Evolutionary conservation across 1,140 invertebrate genomes (phyloP).

Genomic region (Drosophila insularis): DNA sequence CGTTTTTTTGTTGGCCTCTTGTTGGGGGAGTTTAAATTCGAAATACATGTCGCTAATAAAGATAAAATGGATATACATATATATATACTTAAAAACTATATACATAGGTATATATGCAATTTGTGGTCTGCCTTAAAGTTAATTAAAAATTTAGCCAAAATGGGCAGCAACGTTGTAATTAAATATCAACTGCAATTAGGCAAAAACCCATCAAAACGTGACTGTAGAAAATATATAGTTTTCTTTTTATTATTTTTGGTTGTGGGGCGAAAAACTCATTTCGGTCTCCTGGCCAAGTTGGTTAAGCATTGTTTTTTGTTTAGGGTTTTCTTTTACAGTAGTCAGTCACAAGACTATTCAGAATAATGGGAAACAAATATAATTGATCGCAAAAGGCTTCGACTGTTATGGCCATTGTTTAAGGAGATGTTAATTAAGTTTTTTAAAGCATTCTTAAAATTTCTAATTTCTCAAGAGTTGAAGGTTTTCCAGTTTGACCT

Average conservation of each 20-base stretch:
- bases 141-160: conserved; percentile 51
- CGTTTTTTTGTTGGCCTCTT: conserved; percentile 43
- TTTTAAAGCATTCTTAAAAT: no score
- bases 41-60: conserved; percentile 68
- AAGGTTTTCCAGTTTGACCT: no score
- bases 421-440: no score
- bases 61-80: conserved; percentile 38
- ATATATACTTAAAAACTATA: neutral
- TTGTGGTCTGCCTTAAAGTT: conserved; percentile 37
- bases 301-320: no score
- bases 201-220: conserved; percentile 24
- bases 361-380: no score
- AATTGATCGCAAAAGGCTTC: no score
- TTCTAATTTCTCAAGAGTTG: no score
- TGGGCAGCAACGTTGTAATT: conserved; percentile 46
- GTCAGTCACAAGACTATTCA: no score
- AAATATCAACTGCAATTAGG: conserved; percentile 54
- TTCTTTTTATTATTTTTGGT: neutral
- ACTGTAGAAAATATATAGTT: neutral
- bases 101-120: neutral
- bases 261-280: no score
- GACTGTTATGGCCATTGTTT: no score
- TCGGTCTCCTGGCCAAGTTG: no score
- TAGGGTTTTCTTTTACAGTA: no score
- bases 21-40: conserved; percentile 53